Evolutionary conservation across 2,113 vertebrate genomes (phyloP).

Genomic region (Podilymbus podiceps): DNA sequence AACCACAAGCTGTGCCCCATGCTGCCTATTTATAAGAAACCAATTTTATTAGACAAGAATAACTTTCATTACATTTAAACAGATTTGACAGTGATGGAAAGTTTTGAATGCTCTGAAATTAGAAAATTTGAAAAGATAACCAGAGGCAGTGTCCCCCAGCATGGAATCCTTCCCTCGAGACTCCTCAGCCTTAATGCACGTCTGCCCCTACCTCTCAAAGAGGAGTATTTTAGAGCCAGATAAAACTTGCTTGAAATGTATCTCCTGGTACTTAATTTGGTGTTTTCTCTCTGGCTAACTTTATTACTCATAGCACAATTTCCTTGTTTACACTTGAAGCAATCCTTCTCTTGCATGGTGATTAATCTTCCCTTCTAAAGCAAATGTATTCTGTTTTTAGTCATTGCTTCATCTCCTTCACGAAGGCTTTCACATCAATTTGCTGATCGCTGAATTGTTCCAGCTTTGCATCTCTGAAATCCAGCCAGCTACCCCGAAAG

Average conservation of each 20-base stretch:
- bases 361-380: slow-evolving; percentile 14
- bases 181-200: not conserved
- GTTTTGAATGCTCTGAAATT: not conserved
- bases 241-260: not conserved
- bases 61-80: not conserved
- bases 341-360: not conserved
- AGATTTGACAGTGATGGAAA: not conserved
- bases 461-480: not conserved
- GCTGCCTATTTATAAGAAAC: not conserved
- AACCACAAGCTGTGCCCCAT: not conserved
- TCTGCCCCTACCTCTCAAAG: not conserved
- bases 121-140: not conserved
- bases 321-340: not conserved
- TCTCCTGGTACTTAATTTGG: not conserved
- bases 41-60: not conserved
- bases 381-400: slow-evolving; percentile 3
- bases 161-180: not conserved
- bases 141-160: not conserved
- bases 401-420: slow-evolving; percentile 3
- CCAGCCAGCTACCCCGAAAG: not conserved
- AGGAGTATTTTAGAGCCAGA: not conserved
- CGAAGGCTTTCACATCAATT: not conserved
- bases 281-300: not conserved
- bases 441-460: not conserved
- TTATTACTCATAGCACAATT: not conserved